Conservation (phyloP, 1,140 invertebrate genomes). For the Drosophila sproati region DNA sequence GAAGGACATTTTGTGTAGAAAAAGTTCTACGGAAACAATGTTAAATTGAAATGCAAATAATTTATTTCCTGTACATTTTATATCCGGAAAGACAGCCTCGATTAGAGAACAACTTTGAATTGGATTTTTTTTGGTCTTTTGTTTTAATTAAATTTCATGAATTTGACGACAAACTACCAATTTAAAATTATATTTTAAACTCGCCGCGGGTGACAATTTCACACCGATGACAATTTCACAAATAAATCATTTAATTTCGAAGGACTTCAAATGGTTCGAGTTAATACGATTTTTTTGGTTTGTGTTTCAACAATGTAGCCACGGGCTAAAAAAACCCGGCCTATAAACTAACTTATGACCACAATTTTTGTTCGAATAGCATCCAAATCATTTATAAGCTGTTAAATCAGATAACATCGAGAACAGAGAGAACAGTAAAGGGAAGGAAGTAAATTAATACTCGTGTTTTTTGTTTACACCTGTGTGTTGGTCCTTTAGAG, state of each 20-base stretch:
- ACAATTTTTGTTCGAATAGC: too few species aligned
- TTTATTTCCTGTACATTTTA: background rate
- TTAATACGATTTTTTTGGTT: slow-evolving; percentile 5
- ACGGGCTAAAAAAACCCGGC: slow-evolving; percentile 1
- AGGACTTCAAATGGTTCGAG: too few species aligned
- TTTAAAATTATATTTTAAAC: slow-evolving; percentile 44
- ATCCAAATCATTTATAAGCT: too few species aligned
- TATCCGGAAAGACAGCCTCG: background rate
- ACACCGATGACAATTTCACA: background rate
- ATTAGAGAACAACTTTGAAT: background rate
- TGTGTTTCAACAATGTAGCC: background rate
- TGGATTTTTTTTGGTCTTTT: background rate
- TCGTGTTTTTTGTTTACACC: background rate
- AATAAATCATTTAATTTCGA: background rate
- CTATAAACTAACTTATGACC: background rate
- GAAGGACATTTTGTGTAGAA: background rate
- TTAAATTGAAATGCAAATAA: background rate
- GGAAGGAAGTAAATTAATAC: too few species aligned
- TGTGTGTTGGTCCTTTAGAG: background rate
- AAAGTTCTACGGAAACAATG: background rate
- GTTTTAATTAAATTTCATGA: background rate
- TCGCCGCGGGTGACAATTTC: slow-evolving; percentile 53
- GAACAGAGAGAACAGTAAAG: too few species aligned
- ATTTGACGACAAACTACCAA: slow-evolving; percentile 6
- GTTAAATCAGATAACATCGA: too few species aligned